Conservation (phyloP, 2,888 invertebrate species). For the Pristionchus exspectatus region DNA sequence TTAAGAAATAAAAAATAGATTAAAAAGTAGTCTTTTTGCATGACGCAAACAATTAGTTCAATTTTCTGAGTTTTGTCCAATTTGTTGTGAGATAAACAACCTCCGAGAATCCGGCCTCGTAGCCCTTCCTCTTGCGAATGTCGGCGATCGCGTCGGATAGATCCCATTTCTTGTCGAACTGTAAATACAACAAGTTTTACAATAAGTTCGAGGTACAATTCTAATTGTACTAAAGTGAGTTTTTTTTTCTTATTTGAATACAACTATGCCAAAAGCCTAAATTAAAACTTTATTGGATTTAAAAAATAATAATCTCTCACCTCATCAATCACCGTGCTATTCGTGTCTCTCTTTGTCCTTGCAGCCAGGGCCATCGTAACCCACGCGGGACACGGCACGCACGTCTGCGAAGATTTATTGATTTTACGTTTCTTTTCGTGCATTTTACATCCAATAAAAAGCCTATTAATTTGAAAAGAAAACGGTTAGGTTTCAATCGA, state of each 20-base stretch:
- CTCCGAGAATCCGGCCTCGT: slow-evolving; percentile 64
- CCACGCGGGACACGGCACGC: slow-evolving; percentile 76
- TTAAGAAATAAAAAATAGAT: background rate
- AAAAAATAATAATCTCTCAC: background rate
- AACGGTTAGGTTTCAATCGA: background rate
- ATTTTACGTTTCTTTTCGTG: too few relatives aligned
- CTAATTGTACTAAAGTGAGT: too few relatives aligned
- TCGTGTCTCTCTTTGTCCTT: slow-evolving; percentile 61
- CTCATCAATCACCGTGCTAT: slow-evolving; percentile 17
- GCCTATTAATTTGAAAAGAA: background rate
- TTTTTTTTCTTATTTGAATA: too few relatives aligned
- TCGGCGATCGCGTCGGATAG: slow-evolving; percentile 69
- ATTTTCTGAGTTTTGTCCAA: background rate
- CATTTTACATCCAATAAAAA: too few relatives aligned
- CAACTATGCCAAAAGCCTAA: too few relatives aligned
- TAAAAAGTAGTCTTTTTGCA: background rate
- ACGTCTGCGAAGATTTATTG: slow-evolving; percentile 65
- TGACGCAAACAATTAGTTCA: too few relatives aligned
- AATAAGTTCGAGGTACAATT: too few relatives aligned
- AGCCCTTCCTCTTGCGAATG: slow-evolving; percentile 67
- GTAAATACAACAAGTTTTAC: background rate
- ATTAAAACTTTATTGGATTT: too few relatives aligned
- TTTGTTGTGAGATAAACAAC: background rate
- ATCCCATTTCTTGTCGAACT: slow-evolving; percentile 56
- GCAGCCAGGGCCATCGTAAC: slow-evolving; percentile 73